Conservation (phyloP, 1,140 invertebrate genomes). For the Halesus radiatus region DNA sequence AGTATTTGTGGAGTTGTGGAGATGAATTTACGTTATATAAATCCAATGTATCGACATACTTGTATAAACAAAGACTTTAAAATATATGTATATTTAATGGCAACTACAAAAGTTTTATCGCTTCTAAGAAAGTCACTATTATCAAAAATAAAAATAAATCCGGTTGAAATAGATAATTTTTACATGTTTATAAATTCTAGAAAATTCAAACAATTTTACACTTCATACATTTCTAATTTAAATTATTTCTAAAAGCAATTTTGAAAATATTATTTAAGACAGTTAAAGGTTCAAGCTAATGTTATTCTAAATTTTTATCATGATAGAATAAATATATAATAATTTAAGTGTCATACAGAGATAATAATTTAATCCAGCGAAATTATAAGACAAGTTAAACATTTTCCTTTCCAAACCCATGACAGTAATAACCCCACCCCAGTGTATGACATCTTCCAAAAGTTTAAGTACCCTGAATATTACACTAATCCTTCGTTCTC, state of each 20-base stretch:
- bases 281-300: slow-evolving; percentile 19
- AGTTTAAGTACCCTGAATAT: slow-evolving; percentile 31
- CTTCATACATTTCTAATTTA: background rate
- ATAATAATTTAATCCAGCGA: background rate
- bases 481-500: too few species aligned
- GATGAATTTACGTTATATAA: background rate
- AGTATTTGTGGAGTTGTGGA: too few species aligned
- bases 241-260: slow-evolving; percentile 32
- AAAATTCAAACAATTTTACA: slow-evolving; percentile 9
- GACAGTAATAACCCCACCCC: background rate
- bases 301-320: background rate
- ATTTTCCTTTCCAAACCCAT: background rate
- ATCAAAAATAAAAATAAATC: slow-evolving; percentile 11
- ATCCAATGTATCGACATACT: background rate
- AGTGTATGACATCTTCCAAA: background rate
- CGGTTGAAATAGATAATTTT: background rate
- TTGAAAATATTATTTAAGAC: slow-evolving; percentile 25
- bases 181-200: background rate
- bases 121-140: slow-evolving; percentile 7
- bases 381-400: slow-evolving; percentile 8
- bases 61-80: slow-evolving; percentile 24
- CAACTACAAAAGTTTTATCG: slow-evolving; percentile 1
- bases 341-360: background rate
- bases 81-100: background rate
- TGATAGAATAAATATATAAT: slow-evolving; percentile 21